Evolutionary conservation across 2,797 vertebrate species (phyloP), one percentile per base, ranked within the genome.

Genomic region (Diglossa cyanea): DNA sequence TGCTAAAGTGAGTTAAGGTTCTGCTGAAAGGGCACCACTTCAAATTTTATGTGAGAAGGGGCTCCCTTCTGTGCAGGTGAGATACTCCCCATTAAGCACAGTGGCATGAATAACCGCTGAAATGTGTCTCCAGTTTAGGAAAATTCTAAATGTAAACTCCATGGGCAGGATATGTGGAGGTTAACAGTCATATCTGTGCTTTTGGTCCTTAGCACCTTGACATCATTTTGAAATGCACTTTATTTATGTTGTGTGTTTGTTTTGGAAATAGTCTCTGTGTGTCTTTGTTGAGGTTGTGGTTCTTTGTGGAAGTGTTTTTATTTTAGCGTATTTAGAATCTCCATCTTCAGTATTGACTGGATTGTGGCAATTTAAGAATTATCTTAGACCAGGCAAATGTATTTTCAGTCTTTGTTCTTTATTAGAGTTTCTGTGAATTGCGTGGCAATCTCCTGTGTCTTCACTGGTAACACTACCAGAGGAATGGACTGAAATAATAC

Each of bases 1-100:
- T 95, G 48, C 44, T 93, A 18, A 70, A 90, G 30, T 14, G 55
- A 66, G 15, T 76, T 81, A 81, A 55, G 23, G 14, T 91, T n/a
- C 57, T 87, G 25, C 48, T 80, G 75, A 30, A 77, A 39, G 35
- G 39, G 21, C 11, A 48, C 35, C 1, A 9, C 21, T 90, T 70
- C 18, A 21, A 26, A 10, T 7, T 70, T 13, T 20, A 4, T 40
- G 7, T 28, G 58, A 54, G 45, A 85, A 76, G 42, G 17, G 30
- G 1, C 24, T 86, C 8, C 25, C 17, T 84, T 81, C 66, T 61
- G 62, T 55, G 44, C 28, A 30, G 78, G 11, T 16, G 30, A 40
- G 31, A 31, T 75, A 15, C 37, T 91, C 12, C 31, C 39, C 6
- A 1, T 91, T 61, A 71, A 89, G 54, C 54, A 40, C 17, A 58